Evolutionary conservation across 2,113 vertebrate genomes (phyloP), one percentile per base, ranked within the genome.

Genomic region (Ictidomys tridecemlineatus): DNA sequence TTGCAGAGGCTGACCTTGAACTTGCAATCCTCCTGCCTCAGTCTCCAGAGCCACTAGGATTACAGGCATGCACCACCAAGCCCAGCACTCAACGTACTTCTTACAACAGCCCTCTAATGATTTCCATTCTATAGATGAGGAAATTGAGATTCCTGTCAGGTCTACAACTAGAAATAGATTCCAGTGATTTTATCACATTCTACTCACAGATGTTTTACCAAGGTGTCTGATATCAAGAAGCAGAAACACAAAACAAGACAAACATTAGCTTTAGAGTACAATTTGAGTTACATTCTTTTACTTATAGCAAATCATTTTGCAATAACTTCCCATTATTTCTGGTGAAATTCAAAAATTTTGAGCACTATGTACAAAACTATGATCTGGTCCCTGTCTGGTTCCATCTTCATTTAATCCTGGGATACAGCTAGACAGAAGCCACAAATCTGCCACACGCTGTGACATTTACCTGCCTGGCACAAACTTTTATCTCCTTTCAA

Each of bases 101-200:
- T 53, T 45, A 77, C 32, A 58, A 45, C 26, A 37, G 79, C 4
- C 56, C 45, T 83, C 34, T 30, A 34, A 45, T 3, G 17, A 69
- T 56, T 48, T 82, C 73, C 26, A 56, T 34, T 78, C 65, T 48
- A 94, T 30, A 93, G 89, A 94, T 53, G 42, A 93, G 65, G 51
- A 91, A 56, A 94, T 17, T 70, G 42, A 80, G 53, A 58, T n/a
- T 85, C 65, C 48, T 18, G 2, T 93, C 34, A 89, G 32, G 58
- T 76, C 28, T n/a, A n/a, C 18, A 78, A 58, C 2, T 37, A 28
- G 53, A 85, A 76, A 9, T 56, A 56, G 79, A 80, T 74, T 28
- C 84, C 70, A 14, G 20, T 12, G 30, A 82, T 20, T 90, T 53
- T 24, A 65, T 48, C 63, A 30, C 14, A 79, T 18, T 77, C 37